These are phyloP conservation scores for Poecilia latipinna DNA, from an alignment of 2,113 vertebrate genomes.

Conservation along the genomic window DNA sequence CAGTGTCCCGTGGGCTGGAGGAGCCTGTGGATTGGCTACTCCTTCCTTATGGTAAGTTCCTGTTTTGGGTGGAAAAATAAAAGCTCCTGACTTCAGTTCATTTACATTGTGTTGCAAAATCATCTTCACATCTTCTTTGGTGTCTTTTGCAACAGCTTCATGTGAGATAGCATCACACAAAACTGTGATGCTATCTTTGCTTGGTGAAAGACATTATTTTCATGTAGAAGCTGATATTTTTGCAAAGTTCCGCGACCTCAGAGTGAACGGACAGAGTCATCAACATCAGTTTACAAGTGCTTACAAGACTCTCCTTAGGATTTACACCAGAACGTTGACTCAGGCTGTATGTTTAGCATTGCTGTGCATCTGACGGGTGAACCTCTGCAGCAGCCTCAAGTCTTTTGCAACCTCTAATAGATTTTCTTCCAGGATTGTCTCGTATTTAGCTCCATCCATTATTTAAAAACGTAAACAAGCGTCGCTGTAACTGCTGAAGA, in stretches of 20 bases:
- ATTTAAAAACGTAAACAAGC: background rate
- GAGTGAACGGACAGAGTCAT: no score
- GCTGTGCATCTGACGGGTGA: background rate
- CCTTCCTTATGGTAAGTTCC: constrained; percentile 93
- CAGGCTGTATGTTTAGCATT: background rate
- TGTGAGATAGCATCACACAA: background rate
- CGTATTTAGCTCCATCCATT: background rate
- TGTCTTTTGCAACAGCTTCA: background rate
- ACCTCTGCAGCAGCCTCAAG: background rate
- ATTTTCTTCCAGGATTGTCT: background rate
- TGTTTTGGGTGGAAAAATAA: background rate
- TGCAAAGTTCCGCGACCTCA: no score
- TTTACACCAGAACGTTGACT: background rate
- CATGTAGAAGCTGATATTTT: no score
- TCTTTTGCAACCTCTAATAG: background rate
- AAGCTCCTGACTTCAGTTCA: no score
- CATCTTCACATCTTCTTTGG: background rate
- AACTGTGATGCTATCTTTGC: no score
- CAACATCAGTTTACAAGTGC: no score
- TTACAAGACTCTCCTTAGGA: no score
- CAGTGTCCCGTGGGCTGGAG: constrained; percentile 94
- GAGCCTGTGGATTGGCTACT: constrained; percentile 98
- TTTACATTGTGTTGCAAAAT: background rate
- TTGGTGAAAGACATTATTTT: no score
- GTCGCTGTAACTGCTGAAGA: background rate